A percentile compares a stretch with the other conserved stretches of the same genome.
These are phyloP conservation scores for Manis pentadactyla DNA, from an alignment of 2,797 vertebrate genomes.

Conservation along the genomic window DNA sequence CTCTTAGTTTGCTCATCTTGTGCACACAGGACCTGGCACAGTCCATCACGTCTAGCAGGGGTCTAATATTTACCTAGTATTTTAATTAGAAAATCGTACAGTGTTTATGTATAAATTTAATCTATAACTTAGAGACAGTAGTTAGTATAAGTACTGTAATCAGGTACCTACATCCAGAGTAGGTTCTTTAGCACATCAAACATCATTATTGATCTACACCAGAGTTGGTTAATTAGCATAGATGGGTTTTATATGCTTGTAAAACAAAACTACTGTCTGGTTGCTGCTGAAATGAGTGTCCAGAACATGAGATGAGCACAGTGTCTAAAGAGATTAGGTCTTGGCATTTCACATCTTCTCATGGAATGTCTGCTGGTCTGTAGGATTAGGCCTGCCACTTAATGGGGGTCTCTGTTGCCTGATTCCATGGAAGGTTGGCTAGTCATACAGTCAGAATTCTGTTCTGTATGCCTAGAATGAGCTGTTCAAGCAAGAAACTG, in stretches of 20 bases:
- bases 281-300: neutral
- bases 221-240: neutral
- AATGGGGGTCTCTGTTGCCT: neutral
- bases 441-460: neutral
- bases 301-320: neutral
- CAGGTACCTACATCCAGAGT: neutral
- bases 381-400: neutral
- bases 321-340: neutral
- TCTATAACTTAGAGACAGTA: neutral
- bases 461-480: neutral
- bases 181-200: neutral
- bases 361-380: neutral
- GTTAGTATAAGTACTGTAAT: neutral
- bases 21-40: neutral
- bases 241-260: neutral
- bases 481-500: neutral
- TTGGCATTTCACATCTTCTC: accelerated
- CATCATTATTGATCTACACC: neutral
- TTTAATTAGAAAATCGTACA: neutral
- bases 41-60: neutral
- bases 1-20: neutral
- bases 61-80: neutral
- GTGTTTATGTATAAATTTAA: neutral
- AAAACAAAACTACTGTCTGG: neutral
- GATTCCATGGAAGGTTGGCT: neutral